Evolutionary conservation across 2,888 invertebrate genomes (phyloP), one percentile per base, ranked within the genome.

Genomic region (Agrotis puta): DNA sequence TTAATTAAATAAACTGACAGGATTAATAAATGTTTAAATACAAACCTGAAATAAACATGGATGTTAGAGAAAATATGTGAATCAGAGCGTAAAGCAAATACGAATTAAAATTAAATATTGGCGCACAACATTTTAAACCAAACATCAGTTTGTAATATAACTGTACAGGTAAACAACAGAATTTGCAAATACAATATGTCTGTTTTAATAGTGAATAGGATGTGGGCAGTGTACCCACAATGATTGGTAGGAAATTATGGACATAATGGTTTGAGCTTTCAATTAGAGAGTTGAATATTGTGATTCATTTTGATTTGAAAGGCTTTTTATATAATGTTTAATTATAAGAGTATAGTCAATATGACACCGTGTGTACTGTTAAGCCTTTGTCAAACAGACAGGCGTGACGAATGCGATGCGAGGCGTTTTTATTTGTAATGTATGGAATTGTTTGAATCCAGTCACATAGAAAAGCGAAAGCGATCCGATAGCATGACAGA

Each of bases 41-140:
- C 11, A 58, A 64, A 24, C 13, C 39, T 43, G 51, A 53, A 53
- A 51, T 27, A 48, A 27, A 43, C 6, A 3, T 5, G 7, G 13
- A 11, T 24, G n/a, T 22, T 3, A 11, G 20, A 3, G 24, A 2
- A 61, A n/a, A n/a, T n/a, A 14, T 45, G 59, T 50, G 68, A 50
- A 68, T 68, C 39, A 33, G 6, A 64, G 53, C 18, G 24, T 22
- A 64, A 57, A 16, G 20, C 24, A 48, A 62, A 51, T 39, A 71
- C 43, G 20, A 53, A 63, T n/a, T 33, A 45, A 70, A 70, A 63
- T 45, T 63, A 77, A 77, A 71, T 47, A 77, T 66, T 47, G 24
- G 13, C 27, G 20, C 43, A 61, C 47, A 66, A 22, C 18, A 62
- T 77, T 61, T 50, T 1, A 70, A 76, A 62, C 24, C 16, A 50